These are phyloP conservation scores for Pseudocheirus occidentalis DNA, from an alignment of 2,797 vertebrate species.

Conservation along the genomic window DNA sequence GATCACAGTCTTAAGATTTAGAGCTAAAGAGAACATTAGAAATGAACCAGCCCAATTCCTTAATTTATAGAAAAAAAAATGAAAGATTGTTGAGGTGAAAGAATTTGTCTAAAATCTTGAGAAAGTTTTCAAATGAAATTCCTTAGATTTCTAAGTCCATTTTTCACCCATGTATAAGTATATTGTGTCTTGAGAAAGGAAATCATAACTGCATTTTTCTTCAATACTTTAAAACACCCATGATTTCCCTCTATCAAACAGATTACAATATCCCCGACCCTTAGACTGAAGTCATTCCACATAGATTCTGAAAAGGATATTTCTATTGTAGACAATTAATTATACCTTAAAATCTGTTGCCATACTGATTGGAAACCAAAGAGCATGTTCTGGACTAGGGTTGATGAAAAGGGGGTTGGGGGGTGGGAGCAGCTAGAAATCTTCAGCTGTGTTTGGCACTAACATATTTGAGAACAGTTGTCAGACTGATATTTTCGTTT, in stretches of 20 bases:
- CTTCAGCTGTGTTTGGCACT: not conserved
- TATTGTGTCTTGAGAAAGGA: not conserved
- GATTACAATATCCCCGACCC: not conserved
- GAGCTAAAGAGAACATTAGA: not conserved
- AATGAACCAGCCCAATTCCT: not conserved
- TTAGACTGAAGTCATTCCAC: not conserved
- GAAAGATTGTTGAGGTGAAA: not conserved
- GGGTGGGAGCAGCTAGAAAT: not conserved
- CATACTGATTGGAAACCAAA: not conserved
- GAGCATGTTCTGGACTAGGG: not conserved
- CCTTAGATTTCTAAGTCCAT: not conserved
- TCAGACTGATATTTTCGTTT: not conserved
- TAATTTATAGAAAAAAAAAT: not conserved
- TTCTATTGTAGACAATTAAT: not conserved
- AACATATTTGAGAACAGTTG: not conserved
- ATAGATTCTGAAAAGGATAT: not conserved
- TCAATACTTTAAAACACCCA: not conserved
- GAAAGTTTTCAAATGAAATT: not conserved
- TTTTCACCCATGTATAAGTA: not conserved
- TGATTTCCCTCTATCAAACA: not conserved
- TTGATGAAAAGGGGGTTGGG: not conserved
- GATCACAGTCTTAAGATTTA: not conserved
- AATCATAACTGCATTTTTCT: not conserved
- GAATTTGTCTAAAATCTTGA: not conserved
- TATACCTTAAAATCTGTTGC: not conserved